phyloP scores from a whole-genome alignment of 2,113 vertebrate species.

The Gasterosteus nipponicus region DNA sequence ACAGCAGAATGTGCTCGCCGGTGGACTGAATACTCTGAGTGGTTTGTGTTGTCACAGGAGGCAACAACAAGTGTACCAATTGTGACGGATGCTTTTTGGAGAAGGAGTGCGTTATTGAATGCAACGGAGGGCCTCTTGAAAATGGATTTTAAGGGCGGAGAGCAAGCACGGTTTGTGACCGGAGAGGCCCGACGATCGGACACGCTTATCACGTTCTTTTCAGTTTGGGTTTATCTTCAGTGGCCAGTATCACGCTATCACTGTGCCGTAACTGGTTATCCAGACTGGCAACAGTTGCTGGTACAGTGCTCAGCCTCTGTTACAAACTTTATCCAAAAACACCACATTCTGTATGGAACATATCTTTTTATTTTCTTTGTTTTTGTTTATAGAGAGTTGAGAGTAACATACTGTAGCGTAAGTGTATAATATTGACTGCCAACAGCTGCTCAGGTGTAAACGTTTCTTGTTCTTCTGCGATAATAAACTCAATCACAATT shows the following conservation, averaged over 20 bases:
- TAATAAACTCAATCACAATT: background rate
- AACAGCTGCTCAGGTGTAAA: background rate
- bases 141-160: background rate
- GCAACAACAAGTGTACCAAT: background rate
- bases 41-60: background rate
- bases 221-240: background rate
- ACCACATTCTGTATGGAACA: background rate
- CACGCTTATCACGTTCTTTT: background rate
- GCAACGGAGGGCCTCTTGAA: background rate
- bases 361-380: background rate
- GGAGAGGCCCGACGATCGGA: background rate
- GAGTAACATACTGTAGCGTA: background rate
- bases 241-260: no score
- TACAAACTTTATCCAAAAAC: background rate
- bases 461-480: background rate
- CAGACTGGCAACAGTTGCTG: background rate
- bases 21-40: slow-evolving; percentile 2
- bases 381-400: background rate
- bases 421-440: background rate
- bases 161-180: background rate
- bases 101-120: background rate
- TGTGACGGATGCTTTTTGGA: slow-evolving; percentile 21
- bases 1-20: slow-evolving; percentile 7
- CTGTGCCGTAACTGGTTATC: background rate
- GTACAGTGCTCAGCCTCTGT: background rate